Conservation (phyloP, 1,140 invertebrate species). For the Bicyclus anynana region DNA sequence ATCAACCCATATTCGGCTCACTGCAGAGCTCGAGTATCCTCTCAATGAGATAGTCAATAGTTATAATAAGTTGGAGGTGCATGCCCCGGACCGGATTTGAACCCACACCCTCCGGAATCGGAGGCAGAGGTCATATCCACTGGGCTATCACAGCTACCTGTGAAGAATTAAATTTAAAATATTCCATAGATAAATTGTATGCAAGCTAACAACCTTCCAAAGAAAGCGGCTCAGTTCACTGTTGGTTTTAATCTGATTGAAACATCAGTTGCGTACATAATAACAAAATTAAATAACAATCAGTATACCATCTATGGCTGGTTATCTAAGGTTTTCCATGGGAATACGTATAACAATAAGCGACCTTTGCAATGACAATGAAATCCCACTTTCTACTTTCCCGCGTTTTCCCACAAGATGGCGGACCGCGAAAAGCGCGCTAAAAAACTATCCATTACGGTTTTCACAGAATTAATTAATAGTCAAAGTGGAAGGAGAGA, state of each 20-base stretch:
- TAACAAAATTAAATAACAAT: constrained; percentile 16
- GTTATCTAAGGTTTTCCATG: constrained; percentile 31
- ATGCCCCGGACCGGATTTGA: too few species aligned
- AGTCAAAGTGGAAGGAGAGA: too few species aligned
- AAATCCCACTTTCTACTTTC: constrained; percentile 61
- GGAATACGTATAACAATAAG: constrained; percentile 39
- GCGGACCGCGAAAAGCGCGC: constrained; percentile 44
- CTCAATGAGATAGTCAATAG: too few species aligned
- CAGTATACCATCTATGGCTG: constrained; percentile 13
- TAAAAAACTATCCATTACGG: constrained; percentile 23
- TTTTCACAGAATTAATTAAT: constrained; percentile 7
- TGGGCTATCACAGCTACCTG: too few species aligned
- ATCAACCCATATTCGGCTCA: too few species aligned
- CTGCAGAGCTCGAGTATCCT: too few species aligned
- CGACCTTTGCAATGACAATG: constrained; percentile 65
- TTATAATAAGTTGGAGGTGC: too few species aligned
- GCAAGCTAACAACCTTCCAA: background rate
- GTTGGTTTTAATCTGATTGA: background rate
- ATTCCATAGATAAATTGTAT: background rate
- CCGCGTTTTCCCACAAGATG: constrained; percentile 51
- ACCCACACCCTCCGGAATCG: too few species aligned
- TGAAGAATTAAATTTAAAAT: too few species aligned
- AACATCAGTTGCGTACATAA: background rate
- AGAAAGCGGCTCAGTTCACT: background rate
- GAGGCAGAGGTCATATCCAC: too few species aligned